Percentiles rank a stretch among this genome's conserved stretches.
Conservation (phyloP, 2,888 invertebrate genomes). For the Eupithecia inturbata region DNA sequence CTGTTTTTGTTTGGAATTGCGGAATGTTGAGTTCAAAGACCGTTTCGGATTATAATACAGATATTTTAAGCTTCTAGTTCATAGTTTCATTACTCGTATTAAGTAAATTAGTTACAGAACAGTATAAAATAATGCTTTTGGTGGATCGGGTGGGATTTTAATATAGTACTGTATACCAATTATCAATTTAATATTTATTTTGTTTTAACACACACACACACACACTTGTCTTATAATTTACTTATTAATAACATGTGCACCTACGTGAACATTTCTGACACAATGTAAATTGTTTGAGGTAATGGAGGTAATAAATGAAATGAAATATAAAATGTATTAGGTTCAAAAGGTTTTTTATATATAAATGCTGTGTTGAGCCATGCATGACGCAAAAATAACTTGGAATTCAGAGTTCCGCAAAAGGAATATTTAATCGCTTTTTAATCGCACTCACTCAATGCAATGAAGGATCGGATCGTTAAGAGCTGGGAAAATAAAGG, state of each 20-base stretch:
- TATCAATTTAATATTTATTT: too few species aligned
- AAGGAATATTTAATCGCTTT: constrained; percentile 33
- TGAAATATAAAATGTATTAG: neutral
- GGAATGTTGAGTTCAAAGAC: constrained; percentile 33
- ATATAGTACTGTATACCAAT: too few species aligned
- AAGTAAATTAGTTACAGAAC: neutral
- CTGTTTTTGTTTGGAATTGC: constrained; percentile 34
- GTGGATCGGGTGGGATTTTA: neutral
- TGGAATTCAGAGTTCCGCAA: constrained; percentile 25
- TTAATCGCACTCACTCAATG: constrained; percentile 31
- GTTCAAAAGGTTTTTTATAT: neutral
- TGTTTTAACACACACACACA: too few species aligned
- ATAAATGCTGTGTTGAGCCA: constrained; percentile 6
- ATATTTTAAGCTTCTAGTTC: constrained; percentile 10
- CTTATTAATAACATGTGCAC: too few species aligned
- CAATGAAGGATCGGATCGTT: constrained; percentile 23
- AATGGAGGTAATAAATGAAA: too few species aligned
- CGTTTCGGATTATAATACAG: constrained; percentile 11
- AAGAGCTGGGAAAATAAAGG: constrained; percentile 28
- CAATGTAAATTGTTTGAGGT: too few species aligned
- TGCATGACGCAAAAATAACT: constrained; percentile 21
- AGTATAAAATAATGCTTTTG: neutral
- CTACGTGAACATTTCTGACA: too few species aligned
- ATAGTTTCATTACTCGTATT: constrained; percentile 6
- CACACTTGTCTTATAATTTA: too few species aligned